Conservation (phyloP, 2,888 invertebrate genomes). For the Chrysolina americana region DNA sequence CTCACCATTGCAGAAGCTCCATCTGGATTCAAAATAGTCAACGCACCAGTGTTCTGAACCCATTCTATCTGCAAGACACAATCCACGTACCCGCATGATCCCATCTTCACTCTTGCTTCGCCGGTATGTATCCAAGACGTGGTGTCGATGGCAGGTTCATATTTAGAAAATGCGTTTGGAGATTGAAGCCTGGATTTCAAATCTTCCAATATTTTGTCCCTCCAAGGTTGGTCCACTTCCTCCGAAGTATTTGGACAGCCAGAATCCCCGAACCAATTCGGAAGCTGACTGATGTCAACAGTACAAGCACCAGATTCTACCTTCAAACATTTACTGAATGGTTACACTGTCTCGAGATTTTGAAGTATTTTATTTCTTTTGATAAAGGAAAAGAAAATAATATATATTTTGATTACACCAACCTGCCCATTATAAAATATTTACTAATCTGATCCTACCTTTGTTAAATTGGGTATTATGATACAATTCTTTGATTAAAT, state of each 20-base stretch:
- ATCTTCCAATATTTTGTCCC: conserved; percentile 79
- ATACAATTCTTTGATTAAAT: too few relatives aligned
- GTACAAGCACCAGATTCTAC: conserved; percentile 78
- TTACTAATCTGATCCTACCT: too few relatives aligned
- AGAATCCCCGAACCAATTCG: conserved; percentile 78
- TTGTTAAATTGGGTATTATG: too few relatives aligned
- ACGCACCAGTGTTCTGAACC: conserved; percentile 77
- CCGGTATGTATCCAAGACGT: conserved; percentile 90
- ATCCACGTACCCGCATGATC: conserved; percentile 75
- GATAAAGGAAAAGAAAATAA: too few relatives aligned
- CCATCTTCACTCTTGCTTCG: conserved; percentile 75
- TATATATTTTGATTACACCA: too few relatives aligned
- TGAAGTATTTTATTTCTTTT: not conserved
- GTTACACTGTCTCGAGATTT: not conserved
- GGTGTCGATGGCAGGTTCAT: conserved; percentile 86
- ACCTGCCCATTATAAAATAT: too few relatives aligned
- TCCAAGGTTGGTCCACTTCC: conserved; percentile 83
- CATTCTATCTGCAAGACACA: conserved; percentile 87
- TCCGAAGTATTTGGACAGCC: conserved; percentile 67
- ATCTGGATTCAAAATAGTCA: conserved; percentile 84
- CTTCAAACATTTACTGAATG: conserved; percentile 36
- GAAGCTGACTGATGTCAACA: conserved; percentile 79
- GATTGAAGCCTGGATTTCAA: conserved; percentile 73
- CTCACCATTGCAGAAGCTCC: conserved; percentile 82
- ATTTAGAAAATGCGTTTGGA: conserved; percentile 67